These are phyloP conservation scores for Caenorhabditis drosophilae DNA, from an alignment of 2,888 invertebrate genomes.

Conservation along the genomic window DNA sequence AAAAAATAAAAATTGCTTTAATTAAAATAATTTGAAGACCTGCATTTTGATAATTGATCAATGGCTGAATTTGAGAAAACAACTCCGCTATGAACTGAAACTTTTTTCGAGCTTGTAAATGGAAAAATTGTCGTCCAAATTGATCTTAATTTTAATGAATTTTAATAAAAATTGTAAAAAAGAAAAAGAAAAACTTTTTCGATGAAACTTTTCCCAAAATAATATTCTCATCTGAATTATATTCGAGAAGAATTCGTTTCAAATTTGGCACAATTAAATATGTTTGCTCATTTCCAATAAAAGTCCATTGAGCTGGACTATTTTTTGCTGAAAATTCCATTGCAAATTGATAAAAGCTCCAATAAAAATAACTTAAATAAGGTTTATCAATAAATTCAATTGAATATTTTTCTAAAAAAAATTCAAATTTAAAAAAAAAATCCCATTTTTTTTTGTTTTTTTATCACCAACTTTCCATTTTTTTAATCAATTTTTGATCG, in stretches of 20 bases:
- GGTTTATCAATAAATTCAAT: conserved; percentile 8
- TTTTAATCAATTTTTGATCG: conserved; percentile 14
- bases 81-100: conserved; percentile 18
- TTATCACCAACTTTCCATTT: conserved; percentile 10
- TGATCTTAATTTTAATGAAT: not conserved
- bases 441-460: too few relatives aligned
- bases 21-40: conserved; percentile 4
- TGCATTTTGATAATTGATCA: conserved; percentile 17
- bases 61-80: conserved; percentile 28
- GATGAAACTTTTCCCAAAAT: conserved; percentile 29
- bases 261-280: conserved; percentile 33
- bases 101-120: conserved; percentile 14
- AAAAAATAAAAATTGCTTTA: not conserved
- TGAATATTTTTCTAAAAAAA: conserved; percentile 17
- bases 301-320: conserved; percentile 33
- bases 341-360: conserved; percentile 28
- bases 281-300: conserved; percentile 36
- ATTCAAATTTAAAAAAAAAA: too few relatives aligned
- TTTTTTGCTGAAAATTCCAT: conserved; percentile 28
- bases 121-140: conserved; percentile 23
- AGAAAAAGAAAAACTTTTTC: too few relatives aligned
- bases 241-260: conserved; percentile 1
- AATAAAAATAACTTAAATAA: conserved; percentile 17
- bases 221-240: conserved; percentile 13
- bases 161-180: too few relatives aligned